Evolutionary conservation across 2,797 vertebrate species (phyloP), one percentile per base, ranked within the genome.

Genomic region (Erethizon dorsatum): DNA sequence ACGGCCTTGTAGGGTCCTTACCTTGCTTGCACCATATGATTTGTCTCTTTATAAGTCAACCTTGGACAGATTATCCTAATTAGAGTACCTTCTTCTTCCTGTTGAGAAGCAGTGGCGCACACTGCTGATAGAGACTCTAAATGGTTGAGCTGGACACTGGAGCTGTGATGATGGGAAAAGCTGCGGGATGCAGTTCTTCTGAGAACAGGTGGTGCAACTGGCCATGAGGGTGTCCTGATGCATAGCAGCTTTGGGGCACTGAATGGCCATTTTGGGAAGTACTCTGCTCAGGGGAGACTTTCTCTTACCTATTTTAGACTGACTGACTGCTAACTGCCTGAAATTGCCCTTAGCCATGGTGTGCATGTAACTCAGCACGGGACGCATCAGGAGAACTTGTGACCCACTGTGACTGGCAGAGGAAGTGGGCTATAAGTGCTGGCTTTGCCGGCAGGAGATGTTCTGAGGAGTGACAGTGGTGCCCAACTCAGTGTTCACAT

Each of bases 101-200:
- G 4, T 65, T 22, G 59, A 73, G 71, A 91, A 73, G 85, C 80
- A 77, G 57, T 50, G 79, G 28, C 77, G 20, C 26, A 33, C 37
- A 15, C 24, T 52, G 63, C 71, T 63, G 13, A 14, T 10, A n/a
- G 52, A 56, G 45, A 73, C 90, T 88, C 41, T 33, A 10, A 80
- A 6, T 65, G 15, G 50, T 91, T 73, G 50, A 67, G 33, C 78
- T 56, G 78, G 78, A 37, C 67, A 2, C 28, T 4, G 10, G 73
- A 57, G 18, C 52, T 75, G 26, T 6, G 9, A 47, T 12, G 17
- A 65, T 54, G 47, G 24, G 9, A 77, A 95, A 33, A 52, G 11
- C 24, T 1, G 4, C 2, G 0, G 2, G 28, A 37, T 13, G 5
- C 1, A 0, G 9, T 26, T 77, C 69, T 79, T 61, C 41, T 2